Conservation (phyloP, 2,888 invertebrate genomes). For the Drosophila longiperda region DNA sequence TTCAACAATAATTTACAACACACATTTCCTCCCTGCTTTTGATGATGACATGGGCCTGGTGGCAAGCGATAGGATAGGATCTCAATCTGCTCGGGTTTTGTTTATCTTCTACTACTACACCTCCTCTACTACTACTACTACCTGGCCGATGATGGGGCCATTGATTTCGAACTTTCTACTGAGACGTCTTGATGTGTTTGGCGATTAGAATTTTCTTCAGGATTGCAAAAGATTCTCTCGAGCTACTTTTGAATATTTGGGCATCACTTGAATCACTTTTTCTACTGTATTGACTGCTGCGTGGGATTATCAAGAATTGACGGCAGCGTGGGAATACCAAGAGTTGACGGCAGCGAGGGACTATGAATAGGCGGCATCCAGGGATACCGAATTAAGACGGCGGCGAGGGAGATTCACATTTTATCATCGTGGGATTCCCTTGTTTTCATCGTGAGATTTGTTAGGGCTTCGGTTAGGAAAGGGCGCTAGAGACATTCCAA, state of each 20-base stretch:
- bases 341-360: background rate
- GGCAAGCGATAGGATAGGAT: conserved; percentile 48
- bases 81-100: conserved; percentile 26
- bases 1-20: conserved; percentile 28
- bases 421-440: conserved; percentile 11
- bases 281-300: conserved; percentile 47
- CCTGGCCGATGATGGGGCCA: conserved; percentile 20
- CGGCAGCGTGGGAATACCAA: conserved; percentile 37
- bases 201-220: conserved; percentile 38
- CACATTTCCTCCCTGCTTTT: conserved; percentile 44
- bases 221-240: conserved; percentile 16
- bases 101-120: conserved; percentile 35
- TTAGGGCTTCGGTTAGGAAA: conserved; percentile 72
- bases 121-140: conserved; percentile 7
- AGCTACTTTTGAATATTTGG: conserved; percentile 26
- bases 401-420: background rate
- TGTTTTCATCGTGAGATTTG: conserved; percentile 62
- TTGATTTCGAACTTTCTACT: conserved; percentile 37
- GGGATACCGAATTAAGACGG: background rate
- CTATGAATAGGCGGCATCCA: background rate
- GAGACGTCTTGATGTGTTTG: conserved; percentile 26
- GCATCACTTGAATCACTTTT: conserved; percentile 9
- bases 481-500: conserved; percentile 63
- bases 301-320: conserved; percentile 56
- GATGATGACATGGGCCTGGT: conserved; percentile 29